Evolutionary conservation across 2,113 vertebrate species (phyloP).

Genomic region (Anoura caudifer): DNA sequence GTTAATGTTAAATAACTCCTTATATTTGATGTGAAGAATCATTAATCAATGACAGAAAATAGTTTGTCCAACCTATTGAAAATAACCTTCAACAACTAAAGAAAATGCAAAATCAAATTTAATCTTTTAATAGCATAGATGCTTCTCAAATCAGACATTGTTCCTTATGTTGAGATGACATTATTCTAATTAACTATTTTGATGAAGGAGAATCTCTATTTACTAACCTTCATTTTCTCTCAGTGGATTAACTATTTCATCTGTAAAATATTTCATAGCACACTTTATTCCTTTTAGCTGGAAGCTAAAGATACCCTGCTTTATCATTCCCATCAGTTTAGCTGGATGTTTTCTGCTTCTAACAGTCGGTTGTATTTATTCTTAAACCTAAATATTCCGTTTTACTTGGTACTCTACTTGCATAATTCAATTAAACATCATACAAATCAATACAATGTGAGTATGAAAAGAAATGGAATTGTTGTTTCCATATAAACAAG

Average conservation of each 20-base stretch:
- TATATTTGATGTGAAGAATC: background rate
- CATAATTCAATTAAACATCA: background rate
- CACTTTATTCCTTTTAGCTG: background rate
- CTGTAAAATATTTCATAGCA: background rate
- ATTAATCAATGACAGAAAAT: background rate
- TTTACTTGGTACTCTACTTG: background rate
- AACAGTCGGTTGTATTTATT: background rate
- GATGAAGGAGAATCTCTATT: background rate
- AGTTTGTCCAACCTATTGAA: background rate
- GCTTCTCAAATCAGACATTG: background rate
- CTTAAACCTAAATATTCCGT: background rate
- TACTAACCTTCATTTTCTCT: background rate
- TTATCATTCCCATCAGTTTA: background rate
- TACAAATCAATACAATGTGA: background rate
- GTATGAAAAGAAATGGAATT: background rate
- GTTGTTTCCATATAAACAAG: background rate
- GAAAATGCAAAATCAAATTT: background rate
- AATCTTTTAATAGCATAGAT: background rate
- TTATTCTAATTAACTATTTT: background rate
- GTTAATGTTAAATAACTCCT: background rate
- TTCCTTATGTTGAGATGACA: background rate
- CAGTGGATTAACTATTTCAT: background rate
- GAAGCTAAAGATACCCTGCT: background rate
- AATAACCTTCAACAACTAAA: background rate
- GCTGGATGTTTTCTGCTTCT: background rate